Conservation (phyloP, 1,140 invertebrate genomes). For the Drosophila nannoptera region DNA sequence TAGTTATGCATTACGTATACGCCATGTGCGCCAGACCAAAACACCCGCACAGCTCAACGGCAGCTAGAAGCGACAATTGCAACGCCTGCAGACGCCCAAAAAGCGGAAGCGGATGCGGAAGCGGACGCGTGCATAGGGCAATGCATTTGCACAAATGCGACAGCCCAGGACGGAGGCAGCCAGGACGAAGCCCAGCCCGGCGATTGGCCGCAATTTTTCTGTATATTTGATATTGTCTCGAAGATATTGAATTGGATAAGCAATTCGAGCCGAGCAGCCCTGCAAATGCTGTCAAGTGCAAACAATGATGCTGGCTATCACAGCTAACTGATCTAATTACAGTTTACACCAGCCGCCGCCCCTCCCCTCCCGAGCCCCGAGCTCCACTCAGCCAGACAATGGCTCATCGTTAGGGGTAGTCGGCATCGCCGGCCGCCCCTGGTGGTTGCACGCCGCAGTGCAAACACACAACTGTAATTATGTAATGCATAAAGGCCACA, state of each 20-base stretch:
- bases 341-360: background rate
- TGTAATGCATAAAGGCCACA: conserved; percentile 73
- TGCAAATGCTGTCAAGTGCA: background rate
- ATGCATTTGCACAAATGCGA: conserved; percentile 72
- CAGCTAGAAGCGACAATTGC: conserved; percentile 69
- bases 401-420: conserved; percentile 61
- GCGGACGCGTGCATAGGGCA: conserved; percentile 60
- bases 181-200: background rate
- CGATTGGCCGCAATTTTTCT: too few relatives aligned
- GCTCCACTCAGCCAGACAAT: conserved; percentile 52
- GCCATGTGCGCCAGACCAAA: conserved; percentile 62
- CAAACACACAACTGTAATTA: conserved; percentile 75
- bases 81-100: conserved; percentile 68
- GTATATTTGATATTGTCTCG: too few relatives aligned
- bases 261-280: background rate
- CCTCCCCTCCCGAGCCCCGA: background rate
- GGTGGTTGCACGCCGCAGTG: conserved; percentile 53
- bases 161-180: conserved; percentile 10
- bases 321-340: conserved; percentile 18
- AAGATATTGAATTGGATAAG: too few relatives aligned
- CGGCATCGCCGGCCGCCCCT: conserved; percentile 33
- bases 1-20: conserved; percentile 76
- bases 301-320: conserved; percentile 3
- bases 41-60: conserved; percentile 40
- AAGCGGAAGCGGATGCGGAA: conserved; percentile 63